Conservation (phyloP, 2,797 vertebrate species). For the Cetoscarus ocellatus region DNA sequence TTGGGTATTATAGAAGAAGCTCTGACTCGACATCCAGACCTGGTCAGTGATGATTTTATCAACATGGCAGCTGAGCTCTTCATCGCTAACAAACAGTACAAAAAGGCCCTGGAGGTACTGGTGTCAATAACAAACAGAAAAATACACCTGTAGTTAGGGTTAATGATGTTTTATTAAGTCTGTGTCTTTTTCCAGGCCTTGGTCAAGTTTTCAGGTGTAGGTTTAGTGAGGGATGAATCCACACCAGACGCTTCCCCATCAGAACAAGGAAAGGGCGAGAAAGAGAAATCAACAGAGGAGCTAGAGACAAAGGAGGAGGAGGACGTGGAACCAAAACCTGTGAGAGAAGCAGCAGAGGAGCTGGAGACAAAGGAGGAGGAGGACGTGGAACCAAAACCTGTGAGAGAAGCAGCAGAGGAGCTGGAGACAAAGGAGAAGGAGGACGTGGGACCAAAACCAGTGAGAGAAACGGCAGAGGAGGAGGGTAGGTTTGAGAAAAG, state of each 20-base stretch:
- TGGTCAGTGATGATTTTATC: slow-evolving; percentile 93
- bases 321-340: background rate
- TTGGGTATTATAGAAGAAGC: slow-evolving; percentile 94
- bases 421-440: too few relatives aligned
- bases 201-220: slow-evolving; percentile 89
- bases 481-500: slow-evolving; percentile 19
- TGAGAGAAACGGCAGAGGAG: too few relatives aligned
- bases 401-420: slow-evolving; percentile 9
- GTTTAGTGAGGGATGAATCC: slow-evolving; percentile 79
- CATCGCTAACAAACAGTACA: slow-evolving; percentile 92
- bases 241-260: slow-evolving; percentile 40
- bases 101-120: slow-evolving; percentile 90
- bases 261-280: slow-evolving; percentile 40
- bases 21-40: slow-evolving; percentile 89
- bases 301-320: slow-evolving; percentile 21
- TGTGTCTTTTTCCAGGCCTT: slow-evolving; percentile 83
- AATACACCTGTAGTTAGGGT: background rate
- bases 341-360: slow-evolving; percentile 2
- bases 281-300: background rate
- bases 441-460: too few relatives aligned
- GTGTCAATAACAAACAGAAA: background rate
- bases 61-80: slow-evolving; percentile 96
- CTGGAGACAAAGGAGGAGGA: slow-evolving; percentile 22
- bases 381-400: background rate
- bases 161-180: background rate